Conservation (phyloP, 2,797 vertebrate species). For the Discoglossus pictus region DNA sequence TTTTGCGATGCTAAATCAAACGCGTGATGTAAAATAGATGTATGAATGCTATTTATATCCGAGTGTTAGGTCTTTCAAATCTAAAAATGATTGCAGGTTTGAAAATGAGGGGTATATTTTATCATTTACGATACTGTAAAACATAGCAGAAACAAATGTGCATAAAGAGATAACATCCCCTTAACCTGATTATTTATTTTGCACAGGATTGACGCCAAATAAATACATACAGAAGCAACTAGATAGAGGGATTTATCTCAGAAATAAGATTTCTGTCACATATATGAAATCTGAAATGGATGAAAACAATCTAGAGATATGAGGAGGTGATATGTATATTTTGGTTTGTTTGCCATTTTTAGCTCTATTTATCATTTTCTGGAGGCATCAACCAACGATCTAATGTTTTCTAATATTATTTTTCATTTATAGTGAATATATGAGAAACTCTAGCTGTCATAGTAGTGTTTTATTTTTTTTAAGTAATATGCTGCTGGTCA, state of each 20-base stretch:
- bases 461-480: too few species aligned
- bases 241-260: conserved; percentile 80
- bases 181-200: conserved; percentile 96
- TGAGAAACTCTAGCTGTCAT: neutral
- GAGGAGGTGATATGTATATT: conserved; percentile 84
- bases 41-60: conserved; percentile 51
- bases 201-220: conserved; percentile 81
- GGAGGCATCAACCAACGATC: conserved; percentile 54
- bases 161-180: conserved; percentile 94
- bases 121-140: conserved; percentile 81
- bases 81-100: conserved; percentile 67
- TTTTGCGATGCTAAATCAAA: conserved; percentile 51
- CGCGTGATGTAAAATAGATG: conserved; percentile 51
- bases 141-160: conserved; percentile 84
- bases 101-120: conserved; percentile 81
- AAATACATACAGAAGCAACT: conserved; percentile 83
- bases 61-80: conserved; percentile 50
- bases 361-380: conserved; percentile 76
- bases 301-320: conserved; percentile 78
- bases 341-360: conserved; percentile 84
- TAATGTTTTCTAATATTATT: conserved; percentile 5
- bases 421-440: neutral
- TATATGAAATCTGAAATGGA: conserved; percentile 80
- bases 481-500: too few species aligned
- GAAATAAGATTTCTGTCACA: conserved; percentile 86